Evolutionary conservation across 2,113 vertebrate species (phyloP), one percentile per base, ranked within the genome.

Genomic region (Apteryx owenii): DNA sequence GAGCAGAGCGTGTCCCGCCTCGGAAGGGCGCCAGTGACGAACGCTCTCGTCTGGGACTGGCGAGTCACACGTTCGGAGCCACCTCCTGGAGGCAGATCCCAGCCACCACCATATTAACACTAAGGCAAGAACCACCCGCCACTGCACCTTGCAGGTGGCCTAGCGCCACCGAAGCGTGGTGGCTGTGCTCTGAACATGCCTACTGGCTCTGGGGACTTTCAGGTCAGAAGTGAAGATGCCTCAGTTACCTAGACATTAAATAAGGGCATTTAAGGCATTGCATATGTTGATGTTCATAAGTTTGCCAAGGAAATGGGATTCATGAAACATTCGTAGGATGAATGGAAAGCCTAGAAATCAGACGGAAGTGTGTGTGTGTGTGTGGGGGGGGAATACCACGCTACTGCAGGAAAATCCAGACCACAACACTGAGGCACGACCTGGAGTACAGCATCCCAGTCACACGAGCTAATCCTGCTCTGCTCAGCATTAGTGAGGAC

Each of bases 381-480:
- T 36, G 36, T 6, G 36, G 36, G 36, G 36, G 36, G 36, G 36
- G 36, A 38, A 29, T 21, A 42, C 19, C 33, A 13, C 4, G 17
- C 6, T 61, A 4, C 76, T 77, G 58, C 40, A 81, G 46, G 70
- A 56, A 60, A 80, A 7, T 4, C 38, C 56, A 66, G 81, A 60
- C 10, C 21, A 44, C 48, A 56, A 9, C 6, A 6, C 7, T 6
- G 2, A 31, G 44, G 20, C 48, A 81, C 7, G 3, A 87, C 12
- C 16, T 9, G 3, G 22, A 20, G 19, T 0, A 33, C 15, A 42
- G 40, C 16, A 18, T 0, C 7, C 10, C 12, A 61, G 77, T 20
- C 60, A 13, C 0, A 1, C 3, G 42, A 44, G 54, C 17, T 13
- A 12, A 18, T 3, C 29, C 5, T 22, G 62, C 58, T 88, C 51